A percentile compares a stretch with the other conserved stretches of the same genome.
Conservation (phyloP, 2,113 vertebrate species). For the Mirounga angustirostris region DNA sequence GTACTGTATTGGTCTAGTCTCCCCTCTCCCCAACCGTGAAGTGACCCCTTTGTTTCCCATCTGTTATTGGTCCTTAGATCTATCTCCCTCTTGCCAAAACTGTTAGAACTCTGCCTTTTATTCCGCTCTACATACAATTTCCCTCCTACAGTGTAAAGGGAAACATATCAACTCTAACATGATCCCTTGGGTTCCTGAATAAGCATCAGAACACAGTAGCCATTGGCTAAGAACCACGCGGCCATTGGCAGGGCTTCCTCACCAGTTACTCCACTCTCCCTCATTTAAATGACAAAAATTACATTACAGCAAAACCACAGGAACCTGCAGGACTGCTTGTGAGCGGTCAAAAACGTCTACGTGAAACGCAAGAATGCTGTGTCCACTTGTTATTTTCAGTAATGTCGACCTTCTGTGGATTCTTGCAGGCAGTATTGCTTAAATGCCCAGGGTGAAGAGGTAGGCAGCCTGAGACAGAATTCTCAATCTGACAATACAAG, state of each 20-base stretch:
- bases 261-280: background rate
- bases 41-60: background rate
- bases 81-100: background rate
- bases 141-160: background rate
- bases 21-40: background rate
- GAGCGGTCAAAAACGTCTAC: background rate
- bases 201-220: background rate
- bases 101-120: constrained; percentile 33
- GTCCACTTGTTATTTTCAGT: background rate
- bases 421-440: background rate
- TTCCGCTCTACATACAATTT: constrained; percentile 5
- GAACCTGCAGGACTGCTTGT: background rate
- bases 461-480: background rate
- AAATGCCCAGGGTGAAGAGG: background rate
- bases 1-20: background rate
- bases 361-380: background rate
- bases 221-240: background rate
- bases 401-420: background rate
- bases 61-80: background rate
- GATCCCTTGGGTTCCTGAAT: background rate
- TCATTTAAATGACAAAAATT: background rate
- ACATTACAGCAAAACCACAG: background rate
- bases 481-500: background rate
- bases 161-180: background rate
- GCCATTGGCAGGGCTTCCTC: background rate